Evolutionary conservation across 2,888 invertebrate genomes (phyloP).

Genomic region (Lysandra bellargus): DNA sequence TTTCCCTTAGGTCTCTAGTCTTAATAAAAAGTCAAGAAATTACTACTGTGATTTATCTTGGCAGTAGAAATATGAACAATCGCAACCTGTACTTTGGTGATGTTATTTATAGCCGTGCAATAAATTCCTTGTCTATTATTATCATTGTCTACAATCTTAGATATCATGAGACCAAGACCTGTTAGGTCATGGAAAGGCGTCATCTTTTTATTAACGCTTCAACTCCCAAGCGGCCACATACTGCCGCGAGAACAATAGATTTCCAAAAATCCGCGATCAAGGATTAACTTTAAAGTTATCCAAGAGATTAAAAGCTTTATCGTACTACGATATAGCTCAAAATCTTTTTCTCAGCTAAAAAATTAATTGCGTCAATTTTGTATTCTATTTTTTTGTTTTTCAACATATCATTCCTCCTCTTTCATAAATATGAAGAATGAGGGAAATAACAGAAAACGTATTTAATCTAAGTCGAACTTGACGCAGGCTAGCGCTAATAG

Average conservation of each 20-base stretch:
- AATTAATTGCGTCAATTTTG: too few species aligned
- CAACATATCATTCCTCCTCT: neutral
- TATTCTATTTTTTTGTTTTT: too few species aligned
- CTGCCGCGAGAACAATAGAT: too few species aligned
- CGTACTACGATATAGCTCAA: too few species aligned
- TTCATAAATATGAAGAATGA: neutral
- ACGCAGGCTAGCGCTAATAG: neutral
- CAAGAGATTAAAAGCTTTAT: too few species aligned
- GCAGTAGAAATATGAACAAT: constrained; percentile 50
- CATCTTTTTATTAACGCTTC: neutral
- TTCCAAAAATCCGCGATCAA: too few species aligned
- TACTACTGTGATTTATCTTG: constrained; percentile 55
- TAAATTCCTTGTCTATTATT: constrained; percentile 41
- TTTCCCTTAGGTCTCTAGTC: neutral
- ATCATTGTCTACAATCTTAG: constrained; percentile 35
- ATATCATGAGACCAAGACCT: constrained; percentile 36
- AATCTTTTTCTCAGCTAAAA: too few species aligned
- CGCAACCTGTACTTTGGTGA: constrained; percentile 43
- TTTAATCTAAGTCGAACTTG: neutral
- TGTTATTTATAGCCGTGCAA: constrained; percentile 41
- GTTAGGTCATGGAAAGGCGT: constrained; percentile 35
- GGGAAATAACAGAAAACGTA: neutral
- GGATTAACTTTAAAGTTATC: too few species aligned
- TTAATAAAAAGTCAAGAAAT: constrained; percentile 45
- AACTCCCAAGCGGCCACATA: too few species aligned